Evolutionary conservation across 2,888 invertebrate species (phyloP).

Genomic region (Pristionchus exspectatus): DNA sequence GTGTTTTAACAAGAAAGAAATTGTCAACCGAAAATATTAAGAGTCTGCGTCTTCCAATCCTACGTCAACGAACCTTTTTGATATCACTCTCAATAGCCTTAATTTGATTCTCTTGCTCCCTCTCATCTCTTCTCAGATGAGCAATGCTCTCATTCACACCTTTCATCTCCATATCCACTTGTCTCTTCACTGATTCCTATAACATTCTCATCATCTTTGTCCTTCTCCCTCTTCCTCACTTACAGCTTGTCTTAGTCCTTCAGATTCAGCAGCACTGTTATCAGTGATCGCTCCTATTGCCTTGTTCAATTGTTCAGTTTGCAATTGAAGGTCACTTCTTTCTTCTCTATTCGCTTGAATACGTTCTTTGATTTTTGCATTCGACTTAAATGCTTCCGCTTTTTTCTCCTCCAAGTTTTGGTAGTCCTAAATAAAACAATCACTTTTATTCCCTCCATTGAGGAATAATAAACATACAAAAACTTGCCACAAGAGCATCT

Average conservation of each 20-base stretch:
- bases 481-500: constrained; percentile 40
- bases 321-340: neutral
- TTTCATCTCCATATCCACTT: constrained; percentile 23
- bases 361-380: neutral
- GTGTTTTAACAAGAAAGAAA: neutral
- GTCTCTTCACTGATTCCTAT: neutral
- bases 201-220: neutral
- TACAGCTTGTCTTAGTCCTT: neutral
- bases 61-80: neutral
- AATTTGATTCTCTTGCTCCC: neutral
- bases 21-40: neutral
- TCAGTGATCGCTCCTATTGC: constrained; percentile 1
- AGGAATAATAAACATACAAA: neutral
- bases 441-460: neutral
- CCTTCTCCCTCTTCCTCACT: neutral
- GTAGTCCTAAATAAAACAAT: neutral
- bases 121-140: neutral
- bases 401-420: constrained; percentile 51
- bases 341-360: constrained; percentile 26
- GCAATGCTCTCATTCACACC: constrained; percentile 10
- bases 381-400: neutral
- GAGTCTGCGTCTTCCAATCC: neutral
- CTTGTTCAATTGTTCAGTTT: neutral
- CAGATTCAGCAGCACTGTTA: neutral
- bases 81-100: constrained; percentile 17